These are phyloP conservation scores for Plutella xylostella DNA, from an alignment of 2,888 invertebrate species.

Conservation along the genomic window DNA sequence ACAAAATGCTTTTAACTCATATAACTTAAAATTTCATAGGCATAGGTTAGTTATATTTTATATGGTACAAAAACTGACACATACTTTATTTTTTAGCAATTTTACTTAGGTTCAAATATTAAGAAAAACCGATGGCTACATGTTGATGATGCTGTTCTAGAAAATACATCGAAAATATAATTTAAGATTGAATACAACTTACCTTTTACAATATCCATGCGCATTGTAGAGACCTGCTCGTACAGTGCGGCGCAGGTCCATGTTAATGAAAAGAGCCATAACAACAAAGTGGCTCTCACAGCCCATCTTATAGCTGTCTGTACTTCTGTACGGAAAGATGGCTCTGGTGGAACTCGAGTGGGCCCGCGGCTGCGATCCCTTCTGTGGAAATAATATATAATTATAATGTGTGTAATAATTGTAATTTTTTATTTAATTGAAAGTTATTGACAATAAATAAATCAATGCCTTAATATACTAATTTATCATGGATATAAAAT, in stretches of 20 bases:
- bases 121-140: background rate
- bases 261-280: slow-evolving; percentile 60
- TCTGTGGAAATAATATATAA: too few relatives aligned
- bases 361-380: slow-evolving; percentile 41
- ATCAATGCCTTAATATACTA: too few relatives aligned
- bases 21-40: too few relatives aligned
- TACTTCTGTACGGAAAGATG: slow-evolving; percentile 44
- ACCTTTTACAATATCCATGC: slow-evolving; percentile 45
- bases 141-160: slow-evolving; percentile 2
- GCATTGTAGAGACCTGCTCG: slow-evolving; percentile 52
- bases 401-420: too few relatives aligned
- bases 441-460: too few relatives aligned
- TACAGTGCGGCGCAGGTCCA: slow-evolving; percentile 62
- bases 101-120: too few relatives aligned
- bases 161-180: background rate
- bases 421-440: too few relatives aligned
- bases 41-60: too few relatives aligned
- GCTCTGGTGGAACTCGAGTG: slow-evolving; percentile 28
- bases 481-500: too few relatives aligned
- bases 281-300: slow-evolving; percentile 46
- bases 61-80: too few relatives aligned
- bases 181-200: slow-evolving; percentile 14
- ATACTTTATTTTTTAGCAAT: too few relatives aligned
- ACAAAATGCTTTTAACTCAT: too few relatives aligned
- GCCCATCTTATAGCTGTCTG: slow-evolving; percentile 55